Conservation (phyloP, 2,888 invertebrate genomes). For the Branchinecta sandiegonensis region DNA sequence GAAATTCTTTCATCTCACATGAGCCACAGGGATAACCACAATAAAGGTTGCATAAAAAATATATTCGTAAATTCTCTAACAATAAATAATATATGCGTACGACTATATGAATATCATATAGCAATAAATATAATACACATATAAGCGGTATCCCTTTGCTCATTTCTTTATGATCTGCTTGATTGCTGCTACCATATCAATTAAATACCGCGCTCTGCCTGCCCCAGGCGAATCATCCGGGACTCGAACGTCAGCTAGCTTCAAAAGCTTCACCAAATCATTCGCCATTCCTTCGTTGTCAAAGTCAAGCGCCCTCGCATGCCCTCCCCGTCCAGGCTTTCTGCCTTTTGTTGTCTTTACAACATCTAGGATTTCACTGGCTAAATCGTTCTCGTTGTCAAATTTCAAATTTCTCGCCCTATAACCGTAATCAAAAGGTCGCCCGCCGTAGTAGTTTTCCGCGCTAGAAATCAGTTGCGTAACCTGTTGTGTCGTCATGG, state of each 20-base stretch:
- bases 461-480: slow-evolving; percentile 1
- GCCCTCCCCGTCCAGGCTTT: background rate
- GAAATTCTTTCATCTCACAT: too few species aligned
- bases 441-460: slow-evolving; percentile 11
- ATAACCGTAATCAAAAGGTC: slow-evolving; percentile 10
- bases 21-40: too few species aligned
- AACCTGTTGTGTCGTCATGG: background rate
- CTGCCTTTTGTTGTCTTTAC: background rate
- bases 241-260: background rate
- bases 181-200: background rate
- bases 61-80: too few species aligned
- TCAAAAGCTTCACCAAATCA: slow-evolving; percentile 4
- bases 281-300: slow-evolving; percentile 1
- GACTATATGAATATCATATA: too few species aligned
- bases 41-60: too few species aligned
- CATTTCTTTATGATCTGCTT: background rate
- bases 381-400: background rate
- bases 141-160: too few species aligned
- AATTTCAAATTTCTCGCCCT: slow-evolving; percentile 1
- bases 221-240: background rate
- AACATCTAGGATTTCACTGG: background rate
- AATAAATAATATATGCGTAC: too few species aligned
- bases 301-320: background rate
- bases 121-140: too few species aligned
- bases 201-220: background rate